Evolutionary conservation across 2,797 vertebrate species (phyloP).

Genomic region (Spatula clypeata): DNA sequence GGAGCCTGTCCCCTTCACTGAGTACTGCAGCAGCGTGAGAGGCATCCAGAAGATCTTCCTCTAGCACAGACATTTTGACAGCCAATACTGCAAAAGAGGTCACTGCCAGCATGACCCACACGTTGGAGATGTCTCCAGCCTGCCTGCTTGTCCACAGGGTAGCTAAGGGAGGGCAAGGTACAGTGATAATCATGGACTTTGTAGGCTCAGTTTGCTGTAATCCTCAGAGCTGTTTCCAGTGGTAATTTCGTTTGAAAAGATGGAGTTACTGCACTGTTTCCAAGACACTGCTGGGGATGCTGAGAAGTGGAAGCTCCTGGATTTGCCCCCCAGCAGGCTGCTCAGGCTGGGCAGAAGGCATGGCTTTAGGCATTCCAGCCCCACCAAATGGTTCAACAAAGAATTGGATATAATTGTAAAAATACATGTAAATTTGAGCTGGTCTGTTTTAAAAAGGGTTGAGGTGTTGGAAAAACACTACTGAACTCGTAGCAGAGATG

Average conservation of each 20-base stretch:
- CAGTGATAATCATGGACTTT: accelerated
- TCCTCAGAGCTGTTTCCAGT: not conserved
- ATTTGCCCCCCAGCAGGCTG: not conserved
- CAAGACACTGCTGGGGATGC: not conserved
- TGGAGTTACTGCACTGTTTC: not conserved
- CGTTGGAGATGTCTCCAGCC: not conserved
- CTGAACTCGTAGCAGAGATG: not conserved
- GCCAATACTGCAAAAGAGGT: not conserved
- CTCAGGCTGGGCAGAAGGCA: not conserved
- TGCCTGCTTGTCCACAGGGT: not conserved
- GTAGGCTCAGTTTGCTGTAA: not conserved
- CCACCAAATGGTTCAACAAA: too few relatives aligned
- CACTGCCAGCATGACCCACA: not conserved
- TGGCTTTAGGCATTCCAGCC: not conserved
- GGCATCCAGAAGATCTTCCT: not conserved
- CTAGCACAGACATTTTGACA: not conserved
- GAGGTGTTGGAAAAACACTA: not conserved
- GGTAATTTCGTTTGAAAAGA: not conserved
- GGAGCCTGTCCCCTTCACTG: not conserved
- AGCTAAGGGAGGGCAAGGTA: not conserved
- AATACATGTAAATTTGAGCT: not conserved
- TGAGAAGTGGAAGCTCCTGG: not conserved
- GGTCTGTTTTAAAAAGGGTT: not conserved
- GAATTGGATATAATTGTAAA: not conserved
- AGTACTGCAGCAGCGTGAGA: not conserved